A percentile compares a stretch with the other conserved stretches of the same genome.
phyloP scores from a whole-genome alignment of 2,888 invertebrate genomes.

The Diachrysia chrysitis region DNA sequence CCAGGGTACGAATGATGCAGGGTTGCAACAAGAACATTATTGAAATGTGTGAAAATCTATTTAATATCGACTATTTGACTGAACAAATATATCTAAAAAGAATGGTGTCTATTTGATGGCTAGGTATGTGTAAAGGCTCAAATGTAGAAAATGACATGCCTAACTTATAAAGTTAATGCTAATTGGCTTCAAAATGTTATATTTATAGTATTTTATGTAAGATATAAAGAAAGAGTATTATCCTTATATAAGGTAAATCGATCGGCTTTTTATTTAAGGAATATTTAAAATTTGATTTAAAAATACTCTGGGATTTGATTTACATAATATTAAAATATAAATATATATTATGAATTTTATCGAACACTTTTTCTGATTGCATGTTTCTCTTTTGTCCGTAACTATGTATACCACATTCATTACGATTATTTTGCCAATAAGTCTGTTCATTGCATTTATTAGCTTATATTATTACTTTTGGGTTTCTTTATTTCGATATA shows the following conservation, averaged over 20 bases:
- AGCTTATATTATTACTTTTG: constrained; percentile 63
- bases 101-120: constrained; percentile 30
- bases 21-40: constrained; percentile 49
- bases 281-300: no score
- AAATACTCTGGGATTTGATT: constrained; percentile 10
- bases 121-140: constrained; percentile 51
- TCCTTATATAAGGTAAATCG: constrained; percentile 25
- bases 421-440: constrained; percentile 59
- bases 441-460: constrained; percentile 86
- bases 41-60: constrained; percentile 36
- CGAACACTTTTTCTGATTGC: constrained; percentile 25
- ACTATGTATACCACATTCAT: constrained; percentile 29
- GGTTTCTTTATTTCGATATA: constrained; percentile 75
- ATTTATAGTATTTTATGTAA: constrained; percentile 40
- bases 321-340: background rate
- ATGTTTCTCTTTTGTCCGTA: constrained; percentile 21
- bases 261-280: constrained; percentile 34
- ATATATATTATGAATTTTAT: background rate
- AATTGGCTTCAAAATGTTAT: constrained; percentile 44
- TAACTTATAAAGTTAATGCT: constrained; percentile 36
- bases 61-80: constrained; percentile 51
- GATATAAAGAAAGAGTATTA: constrained; percentile 42
- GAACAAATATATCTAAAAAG: constrained; percentile 51
- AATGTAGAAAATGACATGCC: constrained; percentile 49
- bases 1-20: constrained; percentile 81